A percentile compares a stretch with the other conserved stretches of the same genome.
Evolutionary conservation across 1,140 invertebrate genomes (phyloP).

Genomic region (Drosophila yakuba): DNA sequence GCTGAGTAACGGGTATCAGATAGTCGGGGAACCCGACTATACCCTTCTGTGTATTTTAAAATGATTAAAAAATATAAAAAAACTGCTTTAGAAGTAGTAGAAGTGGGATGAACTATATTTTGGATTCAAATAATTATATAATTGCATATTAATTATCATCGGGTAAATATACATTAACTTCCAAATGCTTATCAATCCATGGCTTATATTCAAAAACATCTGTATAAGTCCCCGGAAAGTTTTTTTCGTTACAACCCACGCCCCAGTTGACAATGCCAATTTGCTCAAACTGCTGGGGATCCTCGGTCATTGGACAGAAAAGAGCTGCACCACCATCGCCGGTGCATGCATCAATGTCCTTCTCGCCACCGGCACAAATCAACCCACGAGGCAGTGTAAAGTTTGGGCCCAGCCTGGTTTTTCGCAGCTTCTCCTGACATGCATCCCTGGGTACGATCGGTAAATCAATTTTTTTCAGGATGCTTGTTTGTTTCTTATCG

Average conservation of each 20-base stretch:
- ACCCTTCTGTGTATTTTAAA: constrained; percentile 36
- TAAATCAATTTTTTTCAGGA: background rate
- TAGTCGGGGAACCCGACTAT: too few relatives aligned
- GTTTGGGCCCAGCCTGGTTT: constrained; percentile 81
- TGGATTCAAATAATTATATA: background rate
- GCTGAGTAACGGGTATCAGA: too few relatives aligned
- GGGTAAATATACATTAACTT: too few relatives aligned
- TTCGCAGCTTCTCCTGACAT: constrained; percentile 73
- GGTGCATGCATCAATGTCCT: constrained; percentile 89
- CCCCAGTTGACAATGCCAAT: constrained; percentile 90
- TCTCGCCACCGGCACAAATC: constrained; percentile 87
- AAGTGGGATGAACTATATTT: too few relatives aligned
- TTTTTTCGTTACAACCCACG: constrained; percentile 80
- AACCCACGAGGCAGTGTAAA: constrained; percentile 86
- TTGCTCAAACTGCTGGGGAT: constrained; percentile 86
- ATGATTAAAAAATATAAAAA: constrained; percentile 54
- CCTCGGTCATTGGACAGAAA: constrained; percentile 86
- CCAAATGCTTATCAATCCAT: background rate
- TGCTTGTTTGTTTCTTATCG: background rate
- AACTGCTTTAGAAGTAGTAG: background rate
- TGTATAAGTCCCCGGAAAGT: constrained; percentile 1
- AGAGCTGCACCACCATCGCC: constrained; percentile 91
- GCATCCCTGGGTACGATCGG: background rate
- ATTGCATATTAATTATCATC: background rate
- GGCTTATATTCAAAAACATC: background rate